phyloP scores from a whole-genome alignment of 53 echinoderm and acorn worm genomes.

The Apostichopus leukothele region DNA sequence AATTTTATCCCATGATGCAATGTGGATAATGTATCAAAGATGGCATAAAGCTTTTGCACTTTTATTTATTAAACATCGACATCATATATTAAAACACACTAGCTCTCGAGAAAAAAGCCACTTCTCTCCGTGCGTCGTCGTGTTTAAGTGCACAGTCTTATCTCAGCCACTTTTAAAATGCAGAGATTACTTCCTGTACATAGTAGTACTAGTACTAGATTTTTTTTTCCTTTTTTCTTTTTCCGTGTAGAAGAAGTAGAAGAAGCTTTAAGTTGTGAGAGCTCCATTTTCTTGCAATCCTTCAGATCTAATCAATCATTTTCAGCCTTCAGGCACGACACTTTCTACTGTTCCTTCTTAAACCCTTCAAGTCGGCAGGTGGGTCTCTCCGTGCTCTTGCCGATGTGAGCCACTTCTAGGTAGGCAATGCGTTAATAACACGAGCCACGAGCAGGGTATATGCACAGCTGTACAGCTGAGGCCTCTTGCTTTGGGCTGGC shows the following conservation, averaged over 20 bases:
- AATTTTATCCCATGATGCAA: no score
- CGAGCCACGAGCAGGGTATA: slow-evolving; percentile 52
- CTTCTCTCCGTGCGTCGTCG: background rate
- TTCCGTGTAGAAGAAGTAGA: background rate
- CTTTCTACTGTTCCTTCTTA: slow-evolving; percentile 46
- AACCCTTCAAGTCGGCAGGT: slow-evolving; percentile 53
- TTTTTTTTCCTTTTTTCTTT: background rate
- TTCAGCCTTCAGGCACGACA: slow-evolving; percentile 46
- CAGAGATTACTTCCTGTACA: background rate
- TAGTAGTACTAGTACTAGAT: background rate
- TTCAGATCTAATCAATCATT: slow-evolving; percentile 49
- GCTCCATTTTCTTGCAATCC: slow-evolving; percentile 25
- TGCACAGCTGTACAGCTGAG: slow-evolving; percentile 56
- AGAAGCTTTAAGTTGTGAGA: slow-evolving; percentile 35
- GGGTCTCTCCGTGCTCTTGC: slow-evolving; percentile 47
- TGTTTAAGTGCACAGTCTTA: background rate
- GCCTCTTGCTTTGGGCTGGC: slow-evolving; percentile 47
- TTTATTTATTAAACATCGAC: no score
- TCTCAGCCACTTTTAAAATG: background rate
- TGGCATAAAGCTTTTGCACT: no score
- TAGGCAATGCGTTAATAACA: slow-evolving; percentile 52
- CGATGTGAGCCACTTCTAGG: slow-evolving; percentile 49
- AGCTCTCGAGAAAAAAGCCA: no score
- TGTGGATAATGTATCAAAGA: no score
- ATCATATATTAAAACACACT: no score